phyloP scores from a whole-genome alignment of 2,113 vertebrate genomes.

The Percopsis transmontana region DNA sequence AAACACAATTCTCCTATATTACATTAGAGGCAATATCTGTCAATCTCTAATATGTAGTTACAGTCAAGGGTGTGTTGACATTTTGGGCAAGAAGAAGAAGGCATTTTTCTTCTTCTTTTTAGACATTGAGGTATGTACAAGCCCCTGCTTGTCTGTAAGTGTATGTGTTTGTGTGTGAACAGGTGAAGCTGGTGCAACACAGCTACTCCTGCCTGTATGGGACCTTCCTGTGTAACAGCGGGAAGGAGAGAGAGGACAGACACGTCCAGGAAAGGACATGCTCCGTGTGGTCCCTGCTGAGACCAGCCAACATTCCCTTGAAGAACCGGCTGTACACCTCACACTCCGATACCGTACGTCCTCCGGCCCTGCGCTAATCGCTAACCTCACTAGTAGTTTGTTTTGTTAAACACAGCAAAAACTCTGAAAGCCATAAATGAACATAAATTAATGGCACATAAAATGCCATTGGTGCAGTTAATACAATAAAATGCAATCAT shows the following conservation, averaged over 20 bases:
- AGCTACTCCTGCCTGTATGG: conserved; percentile 98
- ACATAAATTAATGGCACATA: no score
- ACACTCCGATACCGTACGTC: conserved; percentile 90
- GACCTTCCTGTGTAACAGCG: conserved; percentile 98
- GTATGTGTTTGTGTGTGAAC: conserved; percentile 14
- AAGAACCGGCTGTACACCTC: conserved; percentile 96
- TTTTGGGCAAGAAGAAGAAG: not conserved
- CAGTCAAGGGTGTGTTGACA: not conserved
- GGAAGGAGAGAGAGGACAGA: conserved; percentile 92
- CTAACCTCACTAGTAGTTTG: no score
- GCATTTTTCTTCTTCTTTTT: conserved; percentile 5
- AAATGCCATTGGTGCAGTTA: no score
- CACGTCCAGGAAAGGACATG: conserved; percentile 93
- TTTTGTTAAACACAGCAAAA: no score
- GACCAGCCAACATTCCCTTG: conserved; percentile 91
- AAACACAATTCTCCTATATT: not conserved
- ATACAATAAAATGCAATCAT: no score
- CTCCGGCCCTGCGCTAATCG: not conserved
- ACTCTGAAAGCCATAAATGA: no score
- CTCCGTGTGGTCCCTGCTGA: conserved; percentile 95
- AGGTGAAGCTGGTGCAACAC: conserved; percentile 98
- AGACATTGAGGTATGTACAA: conserved; percentile 19
- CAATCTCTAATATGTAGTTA: conserved; percentile 1
- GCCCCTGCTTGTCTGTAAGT: conserved; percentile 25
- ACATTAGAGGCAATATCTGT: conserved; percentile 1